phyloP scores from a whole-genome alignment of 2,888 invertebrate species.

The Podotricha telesiphe region DNA sequence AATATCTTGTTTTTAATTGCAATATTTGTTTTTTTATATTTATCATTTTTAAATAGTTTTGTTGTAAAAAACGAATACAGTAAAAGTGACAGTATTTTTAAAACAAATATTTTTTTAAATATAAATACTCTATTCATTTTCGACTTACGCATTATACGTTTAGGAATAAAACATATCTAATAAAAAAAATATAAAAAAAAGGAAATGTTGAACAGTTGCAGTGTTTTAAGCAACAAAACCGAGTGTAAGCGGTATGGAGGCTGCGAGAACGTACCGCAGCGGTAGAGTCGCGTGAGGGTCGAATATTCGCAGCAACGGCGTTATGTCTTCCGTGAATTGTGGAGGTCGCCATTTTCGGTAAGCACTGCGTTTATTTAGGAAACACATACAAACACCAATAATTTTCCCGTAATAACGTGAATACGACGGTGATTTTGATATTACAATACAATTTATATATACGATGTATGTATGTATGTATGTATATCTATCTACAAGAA shows the following conservation, averaged over 20 bases:
- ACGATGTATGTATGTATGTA: background rate
- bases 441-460: slow-evolving; percentile 15
- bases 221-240: slow-evolving; percentile 3
- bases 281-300: slow-evolving; percentile 87
- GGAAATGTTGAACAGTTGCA: background rate
- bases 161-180: background rate
- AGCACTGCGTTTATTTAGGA: slow-evolving; percentile 81
- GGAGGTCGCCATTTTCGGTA: slow-evolving; percentile 94
- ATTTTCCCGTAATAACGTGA: slow-evolving; percentile 28
- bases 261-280: slow-evolving; percentile 74
- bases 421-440: background rate
- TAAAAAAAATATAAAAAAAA: background rate
- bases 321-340: slow-evolving; percentile 90
- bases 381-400: slow-evolving; percentile 50
- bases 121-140: background rate
- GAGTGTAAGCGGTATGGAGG: background rate
- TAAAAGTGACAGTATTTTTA: too few relatives aligned
- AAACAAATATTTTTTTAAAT: too few relatives aligned
- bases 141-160: background rate
- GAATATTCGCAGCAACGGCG: slow-evolving; percentile 89
- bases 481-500: slow-evolving; percentile 56
- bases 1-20: too few relatives aligned
- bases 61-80: too few relatives aligned
- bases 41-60: too few relatives aligned
- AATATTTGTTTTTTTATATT: too few relatives aligned